Evolutionary conservation across 2,113 vertebrate species (phyloP).

Genomic region (Galeopterus variegatus): DNA sequence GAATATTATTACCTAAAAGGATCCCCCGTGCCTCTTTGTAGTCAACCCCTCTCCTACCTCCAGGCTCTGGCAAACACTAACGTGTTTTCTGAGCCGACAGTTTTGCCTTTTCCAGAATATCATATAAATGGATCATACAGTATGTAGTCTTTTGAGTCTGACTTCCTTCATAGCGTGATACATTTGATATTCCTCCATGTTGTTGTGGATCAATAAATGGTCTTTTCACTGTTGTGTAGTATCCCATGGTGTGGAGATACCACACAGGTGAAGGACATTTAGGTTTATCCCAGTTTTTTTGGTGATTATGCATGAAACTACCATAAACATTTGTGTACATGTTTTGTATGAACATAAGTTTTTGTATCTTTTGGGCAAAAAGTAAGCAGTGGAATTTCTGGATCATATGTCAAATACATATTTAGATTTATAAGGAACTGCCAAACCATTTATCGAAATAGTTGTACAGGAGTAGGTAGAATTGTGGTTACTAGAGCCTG

Average conservation of each 20-base stretch:
- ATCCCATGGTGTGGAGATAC: neutral
- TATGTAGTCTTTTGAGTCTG: neutral
- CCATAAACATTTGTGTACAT: neutral
- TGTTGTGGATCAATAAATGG: neutral
- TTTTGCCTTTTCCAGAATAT: constrained; percentile 2
- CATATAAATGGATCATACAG: neutral
- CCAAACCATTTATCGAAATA: constrained; percentile 4
- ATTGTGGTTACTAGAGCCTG: too few relatives aligned
- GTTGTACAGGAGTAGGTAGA: neutral
- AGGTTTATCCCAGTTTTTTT: neutral
- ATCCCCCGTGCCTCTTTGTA: neutral
- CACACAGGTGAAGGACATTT: neutral
- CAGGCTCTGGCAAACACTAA: neutral
- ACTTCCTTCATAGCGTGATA: neutral
- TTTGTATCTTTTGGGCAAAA: constrained; percentile 37
- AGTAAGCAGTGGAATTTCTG: constrained; percentile 23
- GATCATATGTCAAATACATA: neutral
- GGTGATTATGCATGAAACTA: neutral
- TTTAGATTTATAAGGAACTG: constrained; percentile 21
- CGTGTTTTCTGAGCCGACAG: neutral
- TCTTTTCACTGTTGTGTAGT: neutral
- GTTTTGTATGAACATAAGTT: neutral
- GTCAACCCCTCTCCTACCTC: neutral
- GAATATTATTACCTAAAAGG: neutral
- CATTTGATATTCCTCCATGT: neutral